phyloP scores from a whole-genome alignment of 1,140 invertebrate genomes.

The Drosophila melanica region DNA sequence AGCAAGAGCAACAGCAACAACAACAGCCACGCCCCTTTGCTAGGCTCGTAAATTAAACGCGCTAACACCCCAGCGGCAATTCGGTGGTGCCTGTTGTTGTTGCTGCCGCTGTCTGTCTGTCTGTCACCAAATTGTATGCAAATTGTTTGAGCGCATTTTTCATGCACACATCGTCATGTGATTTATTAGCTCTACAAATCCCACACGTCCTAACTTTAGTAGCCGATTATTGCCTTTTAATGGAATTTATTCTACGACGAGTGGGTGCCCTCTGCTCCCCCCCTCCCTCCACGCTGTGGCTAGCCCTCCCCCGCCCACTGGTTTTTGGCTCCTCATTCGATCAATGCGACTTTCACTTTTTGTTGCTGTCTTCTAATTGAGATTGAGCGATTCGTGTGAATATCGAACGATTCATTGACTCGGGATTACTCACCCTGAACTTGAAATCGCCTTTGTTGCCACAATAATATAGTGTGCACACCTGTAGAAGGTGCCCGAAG shows the following conservation, averaged over 20 bases:
- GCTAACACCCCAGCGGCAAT: conserved; percentile 36
- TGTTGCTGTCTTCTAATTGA: conserved; percentile 48
- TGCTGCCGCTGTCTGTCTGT: conserved; percentile 3
- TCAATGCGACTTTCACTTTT: conserved; percentile 71
- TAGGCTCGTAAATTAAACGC: conserved; percentile 65
- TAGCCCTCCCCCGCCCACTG: background rate
- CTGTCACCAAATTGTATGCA: conserved; percentile 77
- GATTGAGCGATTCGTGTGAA: conserved; percentile 22
- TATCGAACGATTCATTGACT: conserved; percentile 60
- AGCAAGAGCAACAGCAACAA: conserved; percentile 16
- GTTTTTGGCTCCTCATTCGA: conserved; percentile 7
- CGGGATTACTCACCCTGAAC: conserved; percentile 73
- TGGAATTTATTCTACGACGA: conserved; percentile 37
- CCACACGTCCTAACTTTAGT: conserved; percentile 35
- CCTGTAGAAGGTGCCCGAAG: conserved; percentile 38
- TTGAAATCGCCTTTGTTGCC: conserved; percentile 54
- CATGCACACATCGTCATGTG: conserved; percentile 42
- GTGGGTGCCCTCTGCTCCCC: conserved; percentile 23
- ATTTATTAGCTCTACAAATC: conserved; percentile 59
- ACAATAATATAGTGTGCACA: conserved; percentile 49
- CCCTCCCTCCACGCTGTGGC: too few species aligned
- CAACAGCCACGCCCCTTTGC: conserved; percentile 54
- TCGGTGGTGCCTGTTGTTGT: conserved; percentile 8
- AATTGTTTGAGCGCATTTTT: conserved; percentile 54
- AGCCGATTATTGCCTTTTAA: conserved; percentile 58